Evolutionary conservation across 37 sponge, comb jelly and placozoan genomes (phyloP).

Genomic region (Axinella damicornis): DNA sequence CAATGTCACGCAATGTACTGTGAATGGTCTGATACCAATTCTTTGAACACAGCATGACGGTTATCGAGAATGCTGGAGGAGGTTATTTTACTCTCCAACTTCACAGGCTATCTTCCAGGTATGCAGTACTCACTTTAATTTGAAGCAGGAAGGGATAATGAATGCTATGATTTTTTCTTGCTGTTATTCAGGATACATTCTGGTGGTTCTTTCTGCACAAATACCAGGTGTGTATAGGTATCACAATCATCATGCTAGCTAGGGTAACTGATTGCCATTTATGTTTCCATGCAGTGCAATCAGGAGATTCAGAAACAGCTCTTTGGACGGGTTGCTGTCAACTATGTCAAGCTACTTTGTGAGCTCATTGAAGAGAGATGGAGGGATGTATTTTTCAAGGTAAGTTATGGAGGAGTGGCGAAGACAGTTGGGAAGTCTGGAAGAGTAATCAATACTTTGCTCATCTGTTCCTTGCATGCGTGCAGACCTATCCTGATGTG

Average conservation of each 20-base stretch:
- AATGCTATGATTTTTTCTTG: too few species aligned
- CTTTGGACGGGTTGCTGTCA: conserved; percentile 74
- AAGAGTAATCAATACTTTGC: too few species aligned
- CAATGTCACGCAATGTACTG: too few species aligned
- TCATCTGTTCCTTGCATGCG: too few species aligned
- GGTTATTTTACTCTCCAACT: conserved; percentile 36
- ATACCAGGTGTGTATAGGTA: conserved; percentile 59
- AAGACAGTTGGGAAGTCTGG: too few species aligned
- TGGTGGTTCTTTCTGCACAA: conserved; percentile 91
- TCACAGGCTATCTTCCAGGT: conserved; percentile 63
- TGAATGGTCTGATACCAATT: neutral
- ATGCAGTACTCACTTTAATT: neutral
- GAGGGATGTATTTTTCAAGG: conserved; percentile 64
- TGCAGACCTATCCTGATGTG: conserved; percentile 72
- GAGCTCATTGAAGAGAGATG: conserved; percentile 15
- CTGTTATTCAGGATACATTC: conserved; percentile 55
- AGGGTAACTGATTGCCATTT: too few species aligned
- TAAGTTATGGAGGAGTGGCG: too few species aligned
- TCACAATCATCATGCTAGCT: neutral
- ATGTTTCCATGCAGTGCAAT: conserved; percentile 12
- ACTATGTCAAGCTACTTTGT: conserved; percentile 67
- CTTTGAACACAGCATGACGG: conserved; percentile 10
- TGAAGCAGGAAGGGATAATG: neutral
- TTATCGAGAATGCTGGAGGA: conserved; percentile 49
- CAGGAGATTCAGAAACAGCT: conserved; percentile 56